A percentile compares a stretch with the other conserved stretches of the same genome.
phyloP scores from a whole-genome alignment of 2,113 vertebrate species.

The Hyaena hyaena region DNA sequence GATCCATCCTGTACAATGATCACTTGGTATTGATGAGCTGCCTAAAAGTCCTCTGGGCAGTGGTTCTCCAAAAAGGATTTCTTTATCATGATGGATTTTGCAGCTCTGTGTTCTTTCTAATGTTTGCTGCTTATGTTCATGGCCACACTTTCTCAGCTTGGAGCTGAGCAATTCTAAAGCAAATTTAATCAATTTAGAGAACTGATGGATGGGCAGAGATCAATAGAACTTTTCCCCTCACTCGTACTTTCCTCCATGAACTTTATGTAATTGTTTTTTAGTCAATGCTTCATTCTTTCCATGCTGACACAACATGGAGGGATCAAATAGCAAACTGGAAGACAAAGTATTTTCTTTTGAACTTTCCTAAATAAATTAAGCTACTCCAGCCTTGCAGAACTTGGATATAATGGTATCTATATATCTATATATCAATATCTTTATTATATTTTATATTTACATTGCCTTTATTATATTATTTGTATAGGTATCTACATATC shows the following conservation, averaged over 20 bases:
- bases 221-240: background rate
- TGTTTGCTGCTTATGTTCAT: conserved; percentile 22
- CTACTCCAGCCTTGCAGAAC: background rate
- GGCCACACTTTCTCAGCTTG: background rate
- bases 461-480: too few species aligned
- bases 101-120: background rate
- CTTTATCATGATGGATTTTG: background rate
- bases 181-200: conserved; percentile 8
- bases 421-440: background rate
- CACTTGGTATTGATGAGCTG: background rate
- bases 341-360: background rate
- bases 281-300: background rate
- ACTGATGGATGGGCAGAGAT: background rate
- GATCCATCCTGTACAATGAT: background rate
- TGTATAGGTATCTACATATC: too few species aligned
- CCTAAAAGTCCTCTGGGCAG: background rate
- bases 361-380: conserved; percentile 4
- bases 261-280: background rate
- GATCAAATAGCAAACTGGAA: background rate
- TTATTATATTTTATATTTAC: too few species aligned
- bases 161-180: conserved; percentile 13
- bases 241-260: background rate
- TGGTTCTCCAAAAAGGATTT: background rate
- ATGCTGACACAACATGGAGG: background rate
- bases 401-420: background rate